Evolutionary conservation across 1,140 invertebrate genomes (phyloP), one percentile per base, ranked within the genome.

Genomic region (Drosophila carrolli): DNA sequence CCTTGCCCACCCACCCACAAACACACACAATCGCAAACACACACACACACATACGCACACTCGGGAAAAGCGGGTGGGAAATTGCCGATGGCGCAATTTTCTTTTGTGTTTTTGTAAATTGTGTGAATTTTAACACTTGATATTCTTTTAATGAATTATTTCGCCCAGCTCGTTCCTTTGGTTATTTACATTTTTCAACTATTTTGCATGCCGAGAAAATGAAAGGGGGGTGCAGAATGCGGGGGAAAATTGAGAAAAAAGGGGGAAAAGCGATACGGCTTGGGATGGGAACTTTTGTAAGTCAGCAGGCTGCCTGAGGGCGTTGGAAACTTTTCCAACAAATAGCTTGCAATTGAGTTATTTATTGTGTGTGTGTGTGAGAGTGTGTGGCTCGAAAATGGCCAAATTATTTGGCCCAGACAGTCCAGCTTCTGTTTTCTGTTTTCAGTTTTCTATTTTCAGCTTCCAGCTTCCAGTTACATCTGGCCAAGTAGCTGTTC

Each of bases 111-210:
- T 80, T 78, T 61, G 71, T 58, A 86, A 85, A 86, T 85, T 85
- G 82, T 88, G 83, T 88, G 83, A 88, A 88, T 88, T 83, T 88
- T 89, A 88, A 88, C 83, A 88, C 83, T 88, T 88, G 79, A 89
- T 89, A 88, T 83, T 88, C 83, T 74, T 83, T 88, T 88, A 88
- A 88, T 88, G 71, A 88, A 88, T 88, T 88, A 88, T 88, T 89
- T 89, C 40, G 43, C 41, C 74, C 44, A 43, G 46, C 44, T 35
- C 13, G 29, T 73, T 78, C 44, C 57, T 65, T 62, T 67, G 51
- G 78, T 83, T 89, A 88, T 88, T 88, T 88, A 80, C 75, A 88
- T 88, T 89, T 79, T 88, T 83, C 76, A 80, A 83, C 83, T 88
- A 88, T 83, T 86, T 83, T 83, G 63, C 83, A 71, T 88, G 63